phyloP scores from a whole-genome alignment of 1,140 invertebrate genomes.

The Diachasmimorpha longicaudata region DNA sequence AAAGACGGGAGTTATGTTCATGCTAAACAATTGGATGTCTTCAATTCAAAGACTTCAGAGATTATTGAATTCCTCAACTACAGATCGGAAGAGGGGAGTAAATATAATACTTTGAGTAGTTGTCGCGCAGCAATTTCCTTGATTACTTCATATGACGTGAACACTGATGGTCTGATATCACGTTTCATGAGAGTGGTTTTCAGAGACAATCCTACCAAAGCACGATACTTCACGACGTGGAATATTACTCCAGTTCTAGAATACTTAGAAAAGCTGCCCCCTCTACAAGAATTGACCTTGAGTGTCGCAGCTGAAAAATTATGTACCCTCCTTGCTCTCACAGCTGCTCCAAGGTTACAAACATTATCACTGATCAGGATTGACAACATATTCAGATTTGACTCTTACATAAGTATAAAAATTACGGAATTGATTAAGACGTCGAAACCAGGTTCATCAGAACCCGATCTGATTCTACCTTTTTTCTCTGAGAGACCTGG shows the following conservation, averaged over 20 bases:
- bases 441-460: constrained; percentile 1
- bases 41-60: neutral
- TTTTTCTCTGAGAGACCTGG: constrained; percentile 12
- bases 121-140: neutral
- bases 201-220: constrained; percentile 4
- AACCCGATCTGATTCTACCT: constrained; percentile 15
- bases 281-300: neutral
- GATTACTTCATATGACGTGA: neutral
- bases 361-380: neutral
- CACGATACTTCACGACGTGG: constrained; percentile 12
- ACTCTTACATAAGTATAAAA: neutral
- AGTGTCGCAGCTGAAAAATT: constrained; percentile 13
- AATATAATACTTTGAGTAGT: neutral
- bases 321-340: constrained; percentile 1
- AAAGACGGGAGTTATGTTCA: neutral
- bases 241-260: constrained; percentile 2
- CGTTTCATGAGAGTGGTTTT: constrained; percentile 14
- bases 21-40: neutral
- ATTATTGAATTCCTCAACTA: neutral
- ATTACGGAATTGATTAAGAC: constrained; percentile 23
- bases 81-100: neutral
- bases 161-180: neutral
- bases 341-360: constrained; percentile 16
- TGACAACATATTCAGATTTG: neutral
- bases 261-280: neutral